These are phyloP conservation scores for Xiphophorus maculatus DNA, from an alignment of 2,113 vertebrate species.

Conservation along the genomic window DNA sequence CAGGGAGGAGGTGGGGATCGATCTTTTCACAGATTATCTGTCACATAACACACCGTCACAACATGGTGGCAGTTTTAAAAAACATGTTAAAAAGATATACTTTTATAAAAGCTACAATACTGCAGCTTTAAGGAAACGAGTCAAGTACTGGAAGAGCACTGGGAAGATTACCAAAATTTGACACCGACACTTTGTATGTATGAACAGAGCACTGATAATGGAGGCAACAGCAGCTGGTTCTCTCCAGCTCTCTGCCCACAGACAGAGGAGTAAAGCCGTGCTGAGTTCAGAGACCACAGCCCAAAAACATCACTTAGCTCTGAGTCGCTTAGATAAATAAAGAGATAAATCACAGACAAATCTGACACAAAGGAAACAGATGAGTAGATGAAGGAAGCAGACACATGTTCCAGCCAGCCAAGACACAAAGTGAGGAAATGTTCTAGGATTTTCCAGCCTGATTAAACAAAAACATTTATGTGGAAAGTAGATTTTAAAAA, in stretches of 20 bases:
- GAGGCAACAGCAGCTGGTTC: background rate
- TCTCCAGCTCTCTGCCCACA: background rate
- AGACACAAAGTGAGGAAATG: constrained; percentile 3
- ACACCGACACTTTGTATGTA: background rate
- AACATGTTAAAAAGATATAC: no score
- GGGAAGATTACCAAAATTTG: background rate
- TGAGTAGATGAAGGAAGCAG: background rate
- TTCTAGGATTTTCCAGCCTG: constrained; percentile 23
- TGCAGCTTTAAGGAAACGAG: no score
- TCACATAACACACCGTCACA: no score
- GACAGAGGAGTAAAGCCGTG: background rate
- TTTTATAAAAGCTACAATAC: no score
- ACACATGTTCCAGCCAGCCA: background rate
- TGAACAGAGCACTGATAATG: background rate
- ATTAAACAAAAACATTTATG: background rate
- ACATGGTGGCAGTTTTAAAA: no score
- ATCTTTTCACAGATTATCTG: no score
- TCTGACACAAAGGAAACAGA: background rate
- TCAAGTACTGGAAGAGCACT: background rate
- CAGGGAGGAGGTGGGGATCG: no score
- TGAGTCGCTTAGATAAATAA: background rate
- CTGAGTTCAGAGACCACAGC: background rate
- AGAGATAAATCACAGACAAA: background rate
- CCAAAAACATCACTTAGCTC: background rate
- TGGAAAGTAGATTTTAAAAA: constrained; percentile 3